A percentile compares a stretch with the other conserved stretches of the same genome.
phyloP scores from a whole-genome alignment of 2,113 vertebrate genomes.

The Ellobius talpinus region DNA sequence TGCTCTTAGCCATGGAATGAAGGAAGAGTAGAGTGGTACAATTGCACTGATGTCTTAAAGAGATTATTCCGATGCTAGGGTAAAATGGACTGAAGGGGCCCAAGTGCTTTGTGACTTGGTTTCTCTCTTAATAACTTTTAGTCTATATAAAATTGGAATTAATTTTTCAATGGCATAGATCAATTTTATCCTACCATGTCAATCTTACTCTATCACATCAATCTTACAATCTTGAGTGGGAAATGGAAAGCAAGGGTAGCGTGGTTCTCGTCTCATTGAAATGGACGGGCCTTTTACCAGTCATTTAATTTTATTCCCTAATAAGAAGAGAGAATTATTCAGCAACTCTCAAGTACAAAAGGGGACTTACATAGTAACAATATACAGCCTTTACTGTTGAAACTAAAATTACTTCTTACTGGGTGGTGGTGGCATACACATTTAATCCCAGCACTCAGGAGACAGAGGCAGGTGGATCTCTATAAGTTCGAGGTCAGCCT shows the following conservation, averaged over 20 bases:
- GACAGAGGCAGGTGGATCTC: no score
- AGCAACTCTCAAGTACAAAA: neutral
- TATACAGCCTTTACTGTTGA: neutral
- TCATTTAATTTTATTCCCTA: slow-evolving; percentile 28
- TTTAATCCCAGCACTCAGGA: no score
- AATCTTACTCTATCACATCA: neutral
- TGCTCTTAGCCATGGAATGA: neutral
- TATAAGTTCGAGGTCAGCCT: no score
- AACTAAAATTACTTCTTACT: neutral
- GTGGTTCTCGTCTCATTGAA: neutral
- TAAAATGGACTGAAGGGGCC: neutral
- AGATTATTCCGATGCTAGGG: neutral
- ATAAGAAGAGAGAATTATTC: slow-evolving; percentile 19
- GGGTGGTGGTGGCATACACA: no score
- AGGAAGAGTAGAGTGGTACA: neutral
- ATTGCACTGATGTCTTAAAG: neutral
- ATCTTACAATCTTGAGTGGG: neutral
- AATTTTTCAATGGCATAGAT: neutral
- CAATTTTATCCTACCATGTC: neutral
- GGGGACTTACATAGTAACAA: neutral
- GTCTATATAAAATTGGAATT: neutral
- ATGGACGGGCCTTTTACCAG: neutral
- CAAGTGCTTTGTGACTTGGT: neutral
- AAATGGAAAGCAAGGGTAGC: neutral
- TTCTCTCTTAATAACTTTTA: slow-evolving; percentile 2